Evolutionary conservation across 1,140 invertebrate species (phyloP).

Genomic region (Lamellibrachia luymesi): DNA sequence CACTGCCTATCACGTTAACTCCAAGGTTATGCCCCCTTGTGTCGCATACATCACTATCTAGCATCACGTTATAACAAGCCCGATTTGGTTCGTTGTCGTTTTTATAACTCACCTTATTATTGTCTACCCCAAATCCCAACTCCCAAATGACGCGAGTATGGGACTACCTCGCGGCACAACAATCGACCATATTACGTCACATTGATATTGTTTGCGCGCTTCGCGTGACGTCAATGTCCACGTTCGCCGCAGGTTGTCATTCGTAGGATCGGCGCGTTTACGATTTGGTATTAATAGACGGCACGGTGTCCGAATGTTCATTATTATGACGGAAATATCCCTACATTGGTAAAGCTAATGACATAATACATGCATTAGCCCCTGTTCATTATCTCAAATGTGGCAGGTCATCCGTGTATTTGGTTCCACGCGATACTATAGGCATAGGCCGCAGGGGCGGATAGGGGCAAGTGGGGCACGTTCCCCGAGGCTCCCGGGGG

Average conservation of each 20-base stretch:
- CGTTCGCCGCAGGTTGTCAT: neutral
- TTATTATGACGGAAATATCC: too few species aligned
- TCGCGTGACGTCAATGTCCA: neutral
- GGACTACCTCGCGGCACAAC: neutral
- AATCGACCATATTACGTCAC: neutral
- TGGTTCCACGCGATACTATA: too few species aligned
- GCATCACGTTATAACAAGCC: neutral
- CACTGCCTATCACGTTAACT: neutral
- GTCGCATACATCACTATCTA: neutral
- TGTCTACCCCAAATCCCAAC: slow-evolving; percentile 3
- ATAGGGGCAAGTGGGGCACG: too few species aligned
- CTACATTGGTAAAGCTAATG: too few species aligned
- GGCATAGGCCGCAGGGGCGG: too few species aligned
- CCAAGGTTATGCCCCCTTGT: neutral
- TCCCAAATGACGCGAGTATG: slow-evolving; percentile 3
- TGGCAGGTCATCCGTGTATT: too few species aligned
- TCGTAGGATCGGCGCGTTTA: neutral
- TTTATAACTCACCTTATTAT: neutral
- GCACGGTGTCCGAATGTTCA: too few species aligned
- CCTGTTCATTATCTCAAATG: too few species aligned
- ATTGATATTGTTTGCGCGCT: neutral
- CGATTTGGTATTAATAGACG: neutral
- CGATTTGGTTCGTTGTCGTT: neutral
- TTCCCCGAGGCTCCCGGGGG: too few species aligned
- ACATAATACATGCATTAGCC: too few species aligned